A percentile compares a stretch with the other conserved stretches of the same genome.
These are phyloP conservation scores for Agriopis marginaria DNA, from an alignment of 2,888 invertebrate species.

Conservation along the genomic window DNA sequence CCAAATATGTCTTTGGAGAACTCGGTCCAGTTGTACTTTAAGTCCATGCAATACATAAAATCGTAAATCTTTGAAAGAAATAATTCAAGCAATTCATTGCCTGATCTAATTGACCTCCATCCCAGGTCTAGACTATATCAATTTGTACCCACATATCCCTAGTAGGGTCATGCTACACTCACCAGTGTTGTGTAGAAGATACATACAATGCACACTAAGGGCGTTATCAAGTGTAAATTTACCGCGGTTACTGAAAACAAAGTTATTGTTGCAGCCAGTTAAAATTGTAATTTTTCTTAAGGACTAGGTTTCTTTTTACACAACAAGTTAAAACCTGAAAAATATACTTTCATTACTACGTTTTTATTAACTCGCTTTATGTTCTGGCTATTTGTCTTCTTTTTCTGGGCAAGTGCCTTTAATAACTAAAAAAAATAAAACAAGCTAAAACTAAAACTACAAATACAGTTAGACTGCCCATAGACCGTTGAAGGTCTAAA, in stretches of 20 bases:
- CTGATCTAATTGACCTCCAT: slow-evolving; percentile 54
- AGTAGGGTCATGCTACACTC: slow-evolving; percentile 61
- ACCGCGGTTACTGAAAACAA: slow-evolving; percentile 91
- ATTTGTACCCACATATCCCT: slow-evolving; percentile 48
- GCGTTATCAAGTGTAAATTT: slow-evolving; percentile 92
- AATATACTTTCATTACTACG: no score
- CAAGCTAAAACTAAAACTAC: no score
- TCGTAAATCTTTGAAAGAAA: slow-evolving; percentile 26
- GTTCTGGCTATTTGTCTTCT: no score
- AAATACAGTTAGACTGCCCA: no score
- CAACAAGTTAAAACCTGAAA: no score
- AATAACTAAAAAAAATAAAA: no score
- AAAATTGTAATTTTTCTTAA: neutral
- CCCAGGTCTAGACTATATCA: slow-evolving; percentile 51
- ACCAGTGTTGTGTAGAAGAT: slow-evolving; percentile 97
- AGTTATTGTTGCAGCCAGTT: slow-evolving; percentile 89
- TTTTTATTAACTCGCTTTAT: no score
- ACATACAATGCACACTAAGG: slow-evolving; percentile 94
- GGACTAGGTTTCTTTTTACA: no score
- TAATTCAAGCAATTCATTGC: slow-evolving; percentile 29
- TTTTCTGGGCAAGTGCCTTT: no score
- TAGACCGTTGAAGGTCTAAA: no score
- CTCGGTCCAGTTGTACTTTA: no score
- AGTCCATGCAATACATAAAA: slow-evolving; percentile 5
- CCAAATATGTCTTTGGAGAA: no score